A percentile compares a stretch with the other conserved stretches of the same genome.
Evolutionary conservation across 2,797 vertebrate genomes (phyloP).

Genomic region (Cyprinella venusta): DNA sequence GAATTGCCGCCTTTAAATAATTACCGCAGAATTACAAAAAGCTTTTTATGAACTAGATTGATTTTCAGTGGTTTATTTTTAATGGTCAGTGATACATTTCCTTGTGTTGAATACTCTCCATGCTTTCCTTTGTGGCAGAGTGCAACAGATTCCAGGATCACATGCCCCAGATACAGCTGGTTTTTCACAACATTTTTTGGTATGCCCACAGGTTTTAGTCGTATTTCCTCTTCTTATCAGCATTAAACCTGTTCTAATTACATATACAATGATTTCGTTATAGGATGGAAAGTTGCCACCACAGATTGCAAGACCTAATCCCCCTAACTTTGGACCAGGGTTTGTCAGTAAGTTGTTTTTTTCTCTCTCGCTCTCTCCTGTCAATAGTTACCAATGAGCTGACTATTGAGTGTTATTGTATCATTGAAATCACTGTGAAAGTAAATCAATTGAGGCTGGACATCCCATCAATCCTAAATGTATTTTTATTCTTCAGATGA

Average conservation of each 20-base stretch:
- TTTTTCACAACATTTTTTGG: constrained; percentile 77
- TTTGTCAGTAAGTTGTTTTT: constrained; percentile 89
- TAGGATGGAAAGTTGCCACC: constrained; percentile 88
- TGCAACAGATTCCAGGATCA: constrained; percentile 66
- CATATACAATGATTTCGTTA: constrained; percentile 51
- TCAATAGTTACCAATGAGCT: not conserved
- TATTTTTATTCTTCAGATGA: constrained; percentile 77
- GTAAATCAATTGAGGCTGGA: not conserved
- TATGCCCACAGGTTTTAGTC: constrained; percentile 60
- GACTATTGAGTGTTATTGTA: not conserved
- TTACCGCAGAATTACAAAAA: not conserved
- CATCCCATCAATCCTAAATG: not conserved
- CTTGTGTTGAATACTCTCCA: not conserved
- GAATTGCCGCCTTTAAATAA: not conserved
- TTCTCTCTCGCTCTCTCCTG: no score
- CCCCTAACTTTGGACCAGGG: constrained; percentile 90
- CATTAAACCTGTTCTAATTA: not conserved
- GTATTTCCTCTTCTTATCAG: not conserved
- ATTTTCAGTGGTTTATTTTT: not conserved
- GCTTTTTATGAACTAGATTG: not conserved
- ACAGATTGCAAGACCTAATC: constrained; percentile 87
- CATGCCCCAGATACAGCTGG: constrained; percentile 63
- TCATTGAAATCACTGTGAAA: not conserved
- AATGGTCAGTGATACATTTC: not conserved
- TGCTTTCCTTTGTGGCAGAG: constrained; percentile 59